These are phyloP conservation scores for Blastobasis lacticolella DNA, from an alignment of 2,888 invertebrate species.

Conservation along the genomic window DNA sequence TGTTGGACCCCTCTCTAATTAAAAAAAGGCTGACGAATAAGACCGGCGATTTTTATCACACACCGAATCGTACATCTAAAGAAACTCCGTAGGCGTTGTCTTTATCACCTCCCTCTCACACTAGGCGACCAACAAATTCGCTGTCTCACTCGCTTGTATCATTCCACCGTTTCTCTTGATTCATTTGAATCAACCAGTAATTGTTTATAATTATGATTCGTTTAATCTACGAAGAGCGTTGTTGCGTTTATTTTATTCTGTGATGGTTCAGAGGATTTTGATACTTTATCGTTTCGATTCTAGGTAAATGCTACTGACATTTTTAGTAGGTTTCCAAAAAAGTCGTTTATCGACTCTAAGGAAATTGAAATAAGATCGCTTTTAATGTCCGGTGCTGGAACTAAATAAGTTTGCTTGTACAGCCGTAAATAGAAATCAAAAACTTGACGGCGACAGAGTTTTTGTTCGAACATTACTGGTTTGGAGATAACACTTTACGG, in stretches of 20 bases:
- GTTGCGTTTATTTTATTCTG: conserved; percentile 48
- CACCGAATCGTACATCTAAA: conserved; percentile 65
- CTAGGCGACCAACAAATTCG: conserved; percentile 23
- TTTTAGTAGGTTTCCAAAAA: not conserved
- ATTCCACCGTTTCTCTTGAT: conserved; percentile 46
- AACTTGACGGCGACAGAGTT: conserved; percentile 49
- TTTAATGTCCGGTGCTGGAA: conserved; percentile 9
- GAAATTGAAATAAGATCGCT: not conserved
- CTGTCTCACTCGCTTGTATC: conserved; percentile 37
- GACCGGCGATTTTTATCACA: conserved; percentile 71
- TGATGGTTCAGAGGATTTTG: conserved; percentile 55
- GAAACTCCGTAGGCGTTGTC: conserved; percentile 64
- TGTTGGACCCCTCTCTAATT: conserved; percentile 67
- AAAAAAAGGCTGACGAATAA: conserved; percentile 72
- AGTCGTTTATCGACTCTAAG: no score
- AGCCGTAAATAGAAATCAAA: conserved; percentile 53
- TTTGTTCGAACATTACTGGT: conserved; percentile 64
- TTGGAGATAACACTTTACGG: conserved; percentile 57
- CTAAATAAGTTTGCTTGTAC: conserved; percentile 23
- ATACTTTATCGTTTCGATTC: conserved; percentile 47
- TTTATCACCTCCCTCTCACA: conserved; percentile 44
- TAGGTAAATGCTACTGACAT: conserved; percentile 8
- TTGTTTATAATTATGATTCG: conserved; percentile 70
- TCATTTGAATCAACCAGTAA: conserved; percentile 61
- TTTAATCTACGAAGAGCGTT: conserved; percentile 50